Conservation (phyloP, 2,113 vertebrate genomes). For the Leucoraja erinaceus region DNA sequence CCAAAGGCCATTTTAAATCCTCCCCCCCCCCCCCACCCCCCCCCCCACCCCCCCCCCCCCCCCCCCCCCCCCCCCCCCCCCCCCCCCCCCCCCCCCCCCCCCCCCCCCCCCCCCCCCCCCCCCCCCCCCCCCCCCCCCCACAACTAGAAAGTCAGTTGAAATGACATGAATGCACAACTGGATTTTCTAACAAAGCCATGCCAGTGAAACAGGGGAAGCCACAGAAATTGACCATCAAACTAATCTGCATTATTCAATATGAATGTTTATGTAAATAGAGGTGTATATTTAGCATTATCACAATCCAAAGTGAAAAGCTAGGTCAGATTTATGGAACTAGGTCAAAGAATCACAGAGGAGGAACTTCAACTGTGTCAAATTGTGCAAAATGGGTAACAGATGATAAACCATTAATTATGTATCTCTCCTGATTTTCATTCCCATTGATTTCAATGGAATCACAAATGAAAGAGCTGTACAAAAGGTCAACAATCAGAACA, state of each 20-base stretch:
- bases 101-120: neutral
- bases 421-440: neutral
- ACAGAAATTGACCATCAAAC: neutral
- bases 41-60: neutral
- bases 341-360: neutral
- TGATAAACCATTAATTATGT: neutral
- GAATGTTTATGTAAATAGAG: neutral
- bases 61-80: neutral
- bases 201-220: neutral
- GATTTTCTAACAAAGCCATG: neutral
- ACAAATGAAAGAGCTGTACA: neutral
- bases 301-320: neutral
- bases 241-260: neutral
- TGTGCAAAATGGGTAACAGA: neutral
- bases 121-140: too few species aligned
- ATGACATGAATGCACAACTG: neutral
- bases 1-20: neutral
- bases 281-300: neutral
- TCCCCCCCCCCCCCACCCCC: neutral
- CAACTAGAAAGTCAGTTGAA: too few species aligned
- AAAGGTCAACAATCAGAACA: neutral
- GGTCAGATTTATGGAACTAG: neutral
- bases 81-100: neutral
- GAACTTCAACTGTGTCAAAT: neutral
- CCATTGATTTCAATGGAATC: neutral